These are phyloP conservation scores for Delphinus delphis DNA, from an alignment of 2,113 vertebrate genomes.

Conservation along the genomic window DNA sequence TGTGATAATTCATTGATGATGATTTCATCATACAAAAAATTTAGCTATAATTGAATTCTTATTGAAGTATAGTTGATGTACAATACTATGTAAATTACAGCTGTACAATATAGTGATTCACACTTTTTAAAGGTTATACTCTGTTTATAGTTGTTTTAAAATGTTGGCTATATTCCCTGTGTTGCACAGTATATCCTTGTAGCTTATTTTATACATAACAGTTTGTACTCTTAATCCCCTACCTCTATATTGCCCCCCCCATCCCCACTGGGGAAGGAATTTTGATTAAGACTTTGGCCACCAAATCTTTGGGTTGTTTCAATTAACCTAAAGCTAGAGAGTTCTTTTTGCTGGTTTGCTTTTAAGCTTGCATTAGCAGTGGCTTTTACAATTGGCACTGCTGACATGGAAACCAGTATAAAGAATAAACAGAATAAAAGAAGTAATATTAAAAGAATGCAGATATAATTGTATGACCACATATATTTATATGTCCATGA, in stretches of 20 bases:
- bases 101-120: not conserved
- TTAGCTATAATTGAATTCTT: constrained; percentile 4
- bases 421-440: constrained; percentile 1
- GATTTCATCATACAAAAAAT: not conserved
- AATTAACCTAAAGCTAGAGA: not conserved
- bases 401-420: not conserved
- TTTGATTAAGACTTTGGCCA: not conserved
- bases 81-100: not conserved
- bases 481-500: not conserved
- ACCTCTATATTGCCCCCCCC: not conserved
- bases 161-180: not conserved
- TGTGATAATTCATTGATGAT: not conserved
- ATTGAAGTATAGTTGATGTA: not conserved
- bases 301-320: not conserved
- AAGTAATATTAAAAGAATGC: not conserved
- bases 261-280: not conserved
- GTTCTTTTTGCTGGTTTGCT: not conserved
- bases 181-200: not conserved
- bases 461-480: not conserved
- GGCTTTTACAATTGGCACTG: not conserved
- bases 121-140: not conserved
- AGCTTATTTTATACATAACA: not conserved
- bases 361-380: not conserved
- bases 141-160: not conserved
- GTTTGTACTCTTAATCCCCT: not conserved